phyloP scores from a whole-genome alignment of 30 jellyfish, hydroid and myxozoan genomes.

The Chironex yamaguchii region DNA sequence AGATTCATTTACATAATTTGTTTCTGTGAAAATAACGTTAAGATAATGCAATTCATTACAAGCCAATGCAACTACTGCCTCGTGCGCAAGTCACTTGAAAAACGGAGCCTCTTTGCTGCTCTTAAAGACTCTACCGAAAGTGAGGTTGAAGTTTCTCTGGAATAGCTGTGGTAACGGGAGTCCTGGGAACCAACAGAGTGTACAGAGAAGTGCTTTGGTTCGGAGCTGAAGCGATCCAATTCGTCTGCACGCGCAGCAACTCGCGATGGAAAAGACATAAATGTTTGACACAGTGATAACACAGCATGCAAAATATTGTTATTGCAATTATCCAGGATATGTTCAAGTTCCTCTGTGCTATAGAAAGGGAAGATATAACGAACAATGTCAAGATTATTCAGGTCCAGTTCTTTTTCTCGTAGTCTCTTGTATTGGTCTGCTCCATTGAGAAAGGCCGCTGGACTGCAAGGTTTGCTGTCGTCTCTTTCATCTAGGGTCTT shows the following conservation, averaged over 20 bases:
- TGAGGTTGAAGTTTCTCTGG: no score
- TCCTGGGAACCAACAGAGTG: no score
- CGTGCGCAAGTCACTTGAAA: no score
- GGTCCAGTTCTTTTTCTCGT: neutral
- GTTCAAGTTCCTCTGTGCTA: slow-evolving; percentile 22
- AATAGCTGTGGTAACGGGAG: no score
- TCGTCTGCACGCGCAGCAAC: slow-evolving; percentile 45
- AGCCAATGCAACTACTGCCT: no score
- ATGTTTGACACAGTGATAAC: slow-evolving; percentile 50
- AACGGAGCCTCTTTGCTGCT: no score
- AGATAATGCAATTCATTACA: no score
- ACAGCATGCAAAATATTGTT: slow-evolving; percentile 71
- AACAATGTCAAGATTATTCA: slow-evolving; percentile 51
- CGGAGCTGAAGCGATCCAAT: no score
- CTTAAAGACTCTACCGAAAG: no score
- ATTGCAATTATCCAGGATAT: slow-evolving; percentile 52
- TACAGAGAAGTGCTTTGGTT: no score
- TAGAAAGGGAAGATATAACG: slow-evolving; percentile 69
- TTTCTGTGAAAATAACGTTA: no score
- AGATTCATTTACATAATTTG: no score
- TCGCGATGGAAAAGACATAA: slow-evolving; percentile 45
- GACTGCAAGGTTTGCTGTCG: neutral
- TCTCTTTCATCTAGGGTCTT: neutral
- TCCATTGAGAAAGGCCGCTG: neutral
- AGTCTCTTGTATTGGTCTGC: neutral